These are phyloP conservation scores for Darevskia mixta DNA, from an alignment of 2,797 vertebrate genomes.

Conservation along the genomic window DNA sequence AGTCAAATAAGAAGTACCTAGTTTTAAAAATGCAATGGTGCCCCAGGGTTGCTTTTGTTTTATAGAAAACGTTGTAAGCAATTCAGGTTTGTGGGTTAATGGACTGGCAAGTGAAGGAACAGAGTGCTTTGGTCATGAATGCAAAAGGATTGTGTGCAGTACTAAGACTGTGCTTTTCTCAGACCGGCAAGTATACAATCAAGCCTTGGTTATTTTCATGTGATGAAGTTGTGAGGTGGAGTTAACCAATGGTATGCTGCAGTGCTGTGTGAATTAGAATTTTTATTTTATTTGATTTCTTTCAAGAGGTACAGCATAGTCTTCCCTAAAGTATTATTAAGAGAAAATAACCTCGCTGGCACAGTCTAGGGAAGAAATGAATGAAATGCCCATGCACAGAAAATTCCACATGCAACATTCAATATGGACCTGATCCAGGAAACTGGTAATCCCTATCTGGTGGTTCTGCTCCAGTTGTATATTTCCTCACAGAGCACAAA, in stretches of 20 bases:
- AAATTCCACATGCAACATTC: neutral
- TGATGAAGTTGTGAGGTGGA: neutral
- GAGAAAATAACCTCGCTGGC: neutral
- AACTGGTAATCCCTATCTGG: neutral
- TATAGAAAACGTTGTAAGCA: conserved; percentile 22
- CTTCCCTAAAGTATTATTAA: neutral
- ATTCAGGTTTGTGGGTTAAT: conserved; percentile 22
- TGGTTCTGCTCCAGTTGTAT: neutral
- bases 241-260: neutral
- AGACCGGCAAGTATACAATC: neutral
- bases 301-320: neutral
- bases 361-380: neutral
- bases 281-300: neutral
- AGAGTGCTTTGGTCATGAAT: neutral
- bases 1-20: conserved; percentile 36
- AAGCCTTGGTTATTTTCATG: neutral
- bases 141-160: neutral
- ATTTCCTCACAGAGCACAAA: neutral
- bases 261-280: neutral
- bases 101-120: neutral
- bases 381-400: neutral
- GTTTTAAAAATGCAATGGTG: conserved; percentile 5
- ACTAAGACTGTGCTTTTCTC: neutral
- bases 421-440: neutral
- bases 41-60: neutral